Base-by-base conservation (phyloP, 2,888 invertebrate genomes). In the Dasysyrphus albostriatus region DNA sequence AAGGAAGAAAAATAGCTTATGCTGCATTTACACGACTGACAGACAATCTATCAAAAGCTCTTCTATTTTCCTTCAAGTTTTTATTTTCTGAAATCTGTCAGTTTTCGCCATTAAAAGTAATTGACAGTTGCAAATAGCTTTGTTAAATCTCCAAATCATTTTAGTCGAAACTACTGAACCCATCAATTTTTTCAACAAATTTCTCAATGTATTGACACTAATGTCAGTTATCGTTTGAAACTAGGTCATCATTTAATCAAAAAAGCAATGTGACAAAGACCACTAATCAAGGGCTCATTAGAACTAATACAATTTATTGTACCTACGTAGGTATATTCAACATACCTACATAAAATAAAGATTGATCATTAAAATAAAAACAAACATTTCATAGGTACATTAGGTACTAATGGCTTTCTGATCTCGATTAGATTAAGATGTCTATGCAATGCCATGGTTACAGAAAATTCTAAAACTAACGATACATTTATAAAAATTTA, bases 321-420 rank as follows among this genome's bases (percentile, higher is more conserved):
- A 29, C 12, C 12, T 29, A 51, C 24, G 4, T 19, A 2, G 6
- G 1, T 24, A 24, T 3, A 4, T 47, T 7, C n/a, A n/a, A 24
- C 9, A 47, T n/a, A n/a, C n/a, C 4, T 10, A 19, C 4, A 10
- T 0, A 24, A 29, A 14, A 24, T 51, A 29, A 24, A 24, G 5
- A 51, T 24, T 29, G 51, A 29, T 51, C 12, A 51, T 51, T 24
- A 24, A 24, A 12, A 14, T 0, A 0, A 29, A 14, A 51, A 12
- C 24, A 51, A 47, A 16, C 47, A 3, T 47, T 47, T n/a, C n/a
- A n/a, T n/a, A n/a, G n/a, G n/a, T n/a, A 16, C 9, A 47, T 24
- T 9, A 49, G 49, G n/a, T 47, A 39, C 74, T 80, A 80, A 80
- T 80, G 74, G 24, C 69, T 69, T 81, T 51, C 58, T 75, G 37